Base-by-base conservation (phyloP, 2,113 vertebrate genomes). In the Carassius auratus region DNA sequence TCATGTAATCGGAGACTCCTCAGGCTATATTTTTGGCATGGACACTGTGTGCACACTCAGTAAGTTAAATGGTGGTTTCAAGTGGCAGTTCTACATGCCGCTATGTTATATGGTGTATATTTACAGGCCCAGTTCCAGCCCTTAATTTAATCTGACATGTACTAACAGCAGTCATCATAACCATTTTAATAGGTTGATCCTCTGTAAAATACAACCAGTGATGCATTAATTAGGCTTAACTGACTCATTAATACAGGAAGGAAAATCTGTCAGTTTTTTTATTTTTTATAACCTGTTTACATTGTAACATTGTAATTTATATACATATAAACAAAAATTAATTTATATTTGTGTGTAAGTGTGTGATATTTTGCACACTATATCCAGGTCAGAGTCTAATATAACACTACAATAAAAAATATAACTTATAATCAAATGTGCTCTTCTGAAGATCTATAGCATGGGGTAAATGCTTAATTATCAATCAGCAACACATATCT, bases 1-100 rank as follows among this genome's bases (percentile, higher is more conserved):
- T 17, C 26, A 84, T 48, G 85, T 80, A 88, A 86, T 17, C 38
- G 8, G 68, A 88, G 68, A 86, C 2, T 9, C 45, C 15, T 17
- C 48, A n/a, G 8, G 4, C 9, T 10, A 5, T 88, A 88, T 86
- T 86, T 88, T 88, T 83, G 84, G 74, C 55, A 61, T 69, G 76
- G n/a, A 17, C 61, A 33, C 33, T 9, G 52, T 84, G 26, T 73
- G 42, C 55, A 57, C 26, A 76, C 50, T 61, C n/a, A 61, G 66
- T 62, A 45, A 81, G 38, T 73, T 48, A 74, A 57, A 57, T 71
- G 48, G 71, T 71, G n/a, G 15, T 57, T 21, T 48, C 81, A 83
- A 73, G 17, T 83, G 81, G 81, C 10, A 8, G 48, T 57, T 13
- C 19, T 15, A 4, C 36, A 19, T 59, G 8, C 30, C 8, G 0